These are phyloP conservation scores for Mustela lutreola DNA, from an alignment of 2,113 vertebrate species.

Conservation along the genomic window DNA sequence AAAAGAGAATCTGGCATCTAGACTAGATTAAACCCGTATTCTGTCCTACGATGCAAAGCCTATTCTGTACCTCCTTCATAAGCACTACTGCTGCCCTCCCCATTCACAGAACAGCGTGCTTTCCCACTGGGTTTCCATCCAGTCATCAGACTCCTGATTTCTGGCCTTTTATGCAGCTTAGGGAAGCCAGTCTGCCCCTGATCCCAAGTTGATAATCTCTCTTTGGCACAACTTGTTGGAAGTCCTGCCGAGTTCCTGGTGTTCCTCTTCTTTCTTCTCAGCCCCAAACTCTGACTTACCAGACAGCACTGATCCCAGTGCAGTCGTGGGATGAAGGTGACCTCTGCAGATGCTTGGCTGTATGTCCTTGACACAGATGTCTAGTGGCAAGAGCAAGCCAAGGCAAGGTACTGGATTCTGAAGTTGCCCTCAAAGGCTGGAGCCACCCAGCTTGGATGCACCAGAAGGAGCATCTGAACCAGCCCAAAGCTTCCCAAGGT, in stretches of 20 bases:
- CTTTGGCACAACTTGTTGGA: neutral
- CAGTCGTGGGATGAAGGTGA: neutral
- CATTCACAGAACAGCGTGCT: fast-evolving
- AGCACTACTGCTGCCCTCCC: neutral
- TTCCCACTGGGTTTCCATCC: neutral
- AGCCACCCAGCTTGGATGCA: neutral
- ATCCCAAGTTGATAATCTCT: neutral
- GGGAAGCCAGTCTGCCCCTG: neutral
- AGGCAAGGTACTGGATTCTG: neutral
- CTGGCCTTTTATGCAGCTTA: neutral
- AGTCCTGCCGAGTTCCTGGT: neutral
- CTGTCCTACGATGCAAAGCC: neutral
- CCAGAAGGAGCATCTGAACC: neutral
- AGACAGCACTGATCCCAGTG: slow-evolving; percentile 2
- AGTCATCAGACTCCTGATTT: neutral
- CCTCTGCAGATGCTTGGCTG: fast-evolving
- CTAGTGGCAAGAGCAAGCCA: neutral
- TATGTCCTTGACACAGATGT: neutral
- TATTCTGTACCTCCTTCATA: neutral
- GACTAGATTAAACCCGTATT: neutral
- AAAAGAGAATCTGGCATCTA: neutral
- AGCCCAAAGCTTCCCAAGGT: neutral
- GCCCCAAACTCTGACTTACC: neutral
- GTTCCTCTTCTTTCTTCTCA: neutral
- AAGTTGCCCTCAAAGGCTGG: neutral